Base-by-base conservation (phyloP, 2,797 vertebrate genomes). In the Bovichtus variegatus region DNA sequence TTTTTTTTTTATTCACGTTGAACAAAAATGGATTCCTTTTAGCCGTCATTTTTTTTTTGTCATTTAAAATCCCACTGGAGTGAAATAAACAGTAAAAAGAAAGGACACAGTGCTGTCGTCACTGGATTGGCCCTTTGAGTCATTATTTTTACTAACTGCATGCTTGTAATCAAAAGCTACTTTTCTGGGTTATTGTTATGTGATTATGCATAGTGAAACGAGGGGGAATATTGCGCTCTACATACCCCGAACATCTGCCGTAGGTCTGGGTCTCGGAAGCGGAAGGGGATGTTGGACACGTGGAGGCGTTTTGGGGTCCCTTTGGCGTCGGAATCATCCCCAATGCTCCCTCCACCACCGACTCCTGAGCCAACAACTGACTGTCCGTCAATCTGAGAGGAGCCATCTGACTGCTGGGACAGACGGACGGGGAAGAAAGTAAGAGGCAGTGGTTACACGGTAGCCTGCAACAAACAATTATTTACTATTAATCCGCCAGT, bases 231-330 rank as follows among this genome's bases (percentile, higher is more conserved):
- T 43, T 63, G 38, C 3, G 0, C 50, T 67, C 21, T 21, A 69
- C 96, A 91, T 95, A 99, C 98, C 96, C 98, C 98, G 94, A 99
- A 99, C 97, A 99, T 99, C 93, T 99, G 98, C 69, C 98, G 96
- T 68, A 99, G 96, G 92, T 99, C 98, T 2, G 98, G 98, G 93
- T 99, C 98, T 91, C 98, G 94, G 93, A 99, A 99, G 77, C 98
- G 98, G 94, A 99, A 99, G 78, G 98, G 98, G 92, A 99, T 99
- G 94, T 99, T 99, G 78, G 98, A 99, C 72, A 99, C 98, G 13
- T 99, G 98, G 75, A 99, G 97, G 25, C 98, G 96, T 88, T 99
- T 99, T 10, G 98, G 98, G 87, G 97, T 97, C 47, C 96, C 95
- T 94, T 99, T 99, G 89, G 97, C 96, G 18, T 99, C 98, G 47